Evolutionary conservation across 2,113 vertebrate genomes (phyloP), one percentile per base, ranked within the genome.

Genomic region (Carassius auratus): DNA sequence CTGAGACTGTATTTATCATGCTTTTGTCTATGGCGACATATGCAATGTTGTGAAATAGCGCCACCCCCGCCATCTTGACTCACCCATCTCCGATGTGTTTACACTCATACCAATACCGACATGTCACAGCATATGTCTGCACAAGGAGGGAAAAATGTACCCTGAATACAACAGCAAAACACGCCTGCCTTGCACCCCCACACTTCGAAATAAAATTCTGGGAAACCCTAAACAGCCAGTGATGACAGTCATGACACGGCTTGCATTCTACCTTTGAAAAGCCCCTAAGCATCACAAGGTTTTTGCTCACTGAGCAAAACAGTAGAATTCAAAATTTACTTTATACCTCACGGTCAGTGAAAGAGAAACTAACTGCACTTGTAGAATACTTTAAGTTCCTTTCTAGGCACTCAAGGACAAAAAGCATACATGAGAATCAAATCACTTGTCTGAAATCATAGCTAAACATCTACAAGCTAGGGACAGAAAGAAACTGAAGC

Each of bases 91-190:
- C 76, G 80, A 86, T 88, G 59, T 93, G 90, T 92, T 93, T 92
- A 92, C 86, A 74, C 88, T 90, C 90, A 94, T 93, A 89, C 92
- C 89, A 89, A 87, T 86, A 69, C 86, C 17, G 89, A 91, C 91
- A 93, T 91, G 93, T 92, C 90, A 92, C 87, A 89, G 90, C 91
- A 91, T 76, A 93, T 89, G 82, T 90, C 84, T 61, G 38, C 84
- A 86, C 68, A 64, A 86, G 7, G 64, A 84, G 87, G 76, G 89
- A 79, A 83, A 68, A 83, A 76, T 50, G 76, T 85, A 71, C 64
- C 69, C 38, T 79, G 5, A 86, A 93, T 83, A 89, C 87, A 84
- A 80, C 86, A 90, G 83, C 87, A 82, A 86, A 87, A 86, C 84
- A 86, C 83, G 69, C 64, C 23, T 85, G 71, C 36, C 12, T 26